These are phyloP conservation scores for Alentia gelatinosa DNA, from an alignment of 2,888 invertebrate genomes.

Conservation along the genomic window DNA sequence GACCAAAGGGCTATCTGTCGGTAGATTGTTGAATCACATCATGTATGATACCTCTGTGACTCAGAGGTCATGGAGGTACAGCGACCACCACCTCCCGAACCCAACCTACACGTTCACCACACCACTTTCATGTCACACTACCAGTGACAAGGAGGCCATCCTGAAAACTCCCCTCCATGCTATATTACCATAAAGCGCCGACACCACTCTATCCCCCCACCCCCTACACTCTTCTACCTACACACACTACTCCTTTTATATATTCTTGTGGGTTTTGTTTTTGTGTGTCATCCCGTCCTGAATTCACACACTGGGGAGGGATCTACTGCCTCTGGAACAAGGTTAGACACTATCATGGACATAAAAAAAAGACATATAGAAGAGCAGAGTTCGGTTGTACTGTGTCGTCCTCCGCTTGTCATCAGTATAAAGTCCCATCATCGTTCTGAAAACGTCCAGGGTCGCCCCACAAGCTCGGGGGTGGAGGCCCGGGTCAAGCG, in stretches of 20 bases:
- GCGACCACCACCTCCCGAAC: neutral
- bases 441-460: neutral
- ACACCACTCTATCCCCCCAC: too few species aligned
- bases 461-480: neutral
- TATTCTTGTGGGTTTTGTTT: neutral
- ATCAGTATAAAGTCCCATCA: neutral
- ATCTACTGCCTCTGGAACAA: neutral
- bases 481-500: neutral
- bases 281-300: too few species aligned
- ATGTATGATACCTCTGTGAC: neutral
- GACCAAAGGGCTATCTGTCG: neutral
- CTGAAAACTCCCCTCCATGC: neutral
- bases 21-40: neutral
- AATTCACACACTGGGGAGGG: neutral
- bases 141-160: neutral
- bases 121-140: neutral
- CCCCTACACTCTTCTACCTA: too few species aligned
- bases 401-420: too few species aligned
- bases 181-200: neutral
- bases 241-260: too few species aligned
- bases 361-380: neutral
- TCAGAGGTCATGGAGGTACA: neutral
- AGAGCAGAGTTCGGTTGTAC: too few species aligned
- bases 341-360: neutral
- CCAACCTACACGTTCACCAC: neutral